Evolutionary conservation across 2,797 vertebrate species (phyloP).

Genomic region (Lithobates pipiens): DNA sequence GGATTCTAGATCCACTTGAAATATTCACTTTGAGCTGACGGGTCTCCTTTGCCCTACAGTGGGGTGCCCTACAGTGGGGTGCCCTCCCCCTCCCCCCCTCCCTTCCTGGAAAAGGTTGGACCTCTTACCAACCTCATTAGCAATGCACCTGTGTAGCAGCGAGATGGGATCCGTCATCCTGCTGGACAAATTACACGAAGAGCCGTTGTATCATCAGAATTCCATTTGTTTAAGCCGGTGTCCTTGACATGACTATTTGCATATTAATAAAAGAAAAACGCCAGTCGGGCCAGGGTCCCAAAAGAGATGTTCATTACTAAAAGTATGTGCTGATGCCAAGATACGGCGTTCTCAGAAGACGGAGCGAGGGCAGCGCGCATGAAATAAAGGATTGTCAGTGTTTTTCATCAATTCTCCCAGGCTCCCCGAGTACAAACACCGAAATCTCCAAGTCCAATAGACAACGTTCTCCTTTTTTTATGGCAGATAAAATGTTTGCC

Average conservation of each 20-base stretch:
- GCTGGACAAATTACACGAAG: constrained; percentile 21
- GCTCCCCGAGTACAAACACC: too few relatives aligned
- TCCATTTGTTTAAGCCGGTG: constrained; percentile 46
- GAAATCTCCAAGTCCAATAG: too few relatives aligned
- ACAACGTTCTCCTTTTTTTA: too few relatives aligned
- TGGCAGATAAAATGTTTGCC: too few relatives aligned
- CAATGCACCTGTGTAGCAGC: neutral
- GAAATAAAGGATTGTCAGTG: too few relatives aligned
- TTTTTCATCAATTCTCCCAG: too few relatives aligned
- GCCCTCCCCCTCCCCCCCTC: neutral
- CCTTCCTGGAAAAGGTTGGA: neutral
- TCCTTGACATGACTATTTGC: constrained; percentile 51
- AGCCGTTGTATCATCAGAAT: constrained; percentile 29
- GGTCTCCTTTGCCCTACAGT: neutral
- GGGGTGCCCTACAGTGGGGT: neutral
- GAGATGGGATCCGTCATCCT: neutral
- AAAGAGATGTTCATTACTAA: too few relatives aligned
- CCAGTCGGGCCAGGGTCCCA: neutral
- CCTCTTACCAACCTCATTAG: neutral
- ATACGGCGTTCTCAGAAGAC: too few relatives aligned
- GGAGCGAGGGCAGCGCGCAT: too few relatives aligned
- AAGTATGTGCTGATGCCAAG: too few relatives aligned
- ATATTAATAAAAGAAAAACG: constrained; percentile 45
- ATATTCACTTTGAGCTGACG: neutral
- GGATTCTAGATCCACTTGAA: too few relatives aligned